Evolutionary conservation across 2,888 invertebrate species (phyloP), one percentile per base, ranked within the genome.

Genomic region (Parascotia fuliginaria): DNA sequence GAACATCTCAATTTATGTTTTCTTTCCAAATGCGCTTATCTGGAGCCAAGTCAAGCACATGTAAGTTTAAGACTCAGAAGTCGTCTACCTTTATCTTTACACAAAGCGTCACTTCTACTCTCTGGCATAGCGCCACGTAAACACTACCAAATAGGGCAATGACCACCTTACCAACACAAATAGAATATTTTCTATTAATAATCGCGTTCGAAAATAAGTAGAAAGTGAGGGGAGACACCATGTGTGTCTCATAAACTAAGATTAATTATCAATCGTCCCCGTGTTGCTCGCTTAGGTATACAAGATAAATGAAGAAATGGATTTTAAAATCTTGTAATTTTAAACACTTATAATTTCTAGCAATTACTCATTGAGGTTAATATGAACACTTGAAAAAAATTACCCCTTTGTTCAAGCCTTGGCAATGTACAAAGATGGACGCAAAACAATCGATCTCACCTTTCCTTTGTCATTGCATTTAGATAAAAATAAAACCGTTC

Each of bases 91-190:
- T 50, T 60, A 52, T 48, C 52, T 58, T 55, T 38, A 67, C 55
- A 54, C 53, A 71, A 67, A 62, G 64, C 73, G 73, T 76, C 74
- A 77, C 71, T 56, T 56, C 65, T 63, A 48, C 60, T 28, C 68
- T 59, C 79, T 87, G 86, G 85, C 87, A 77, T 45, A 60, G 70
- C 78, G 87, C 88, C 88, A 89, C 81, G 86, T 88, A 89, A 87
- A 90, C 88, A 81, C 72, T 74, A 84, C 89, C 90, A 89, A 89
- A 87, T 89, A 88, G 91, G 89, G 90, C 89, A 90, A 87, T 85
- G 89, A 89, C 89, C 90, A 89, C 72, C 74, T 68, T 75, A 60
- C 65, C 59, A 77, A 87, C 85, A 74, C 76, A 90, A 89, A 90
- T 89, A 90, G 87, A 79, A 75, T 73, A 74, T 73, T 70, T 69